These are phyloP conservation scores for Microtus richardsoni DNA, from an alignment of 2,113 vertebrate species.

Conservation along the genomic window DNA sequence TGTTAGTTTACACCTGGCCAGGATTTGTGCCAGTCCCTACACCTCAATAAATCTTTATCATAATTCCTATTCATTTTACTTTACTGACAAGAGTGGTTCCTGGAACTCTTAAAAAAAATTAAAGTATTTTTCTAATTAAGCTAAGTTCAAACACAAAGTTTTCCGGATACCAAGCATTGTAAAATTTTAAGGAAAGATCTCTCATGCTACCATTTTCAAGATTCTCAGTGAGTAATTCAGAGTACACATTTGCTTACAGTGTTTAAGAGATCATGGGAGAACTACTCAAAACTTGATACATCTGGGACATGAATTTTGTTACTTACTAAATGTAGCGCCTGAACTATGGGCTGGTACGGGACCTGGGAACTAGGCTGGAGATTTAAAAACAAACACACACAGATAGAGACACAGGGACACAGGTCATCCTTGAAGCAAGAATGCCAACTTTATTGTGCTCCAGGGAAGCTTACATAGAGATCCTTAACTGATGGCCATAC, in stretches of 20 bases:
- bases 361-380: too few relatives aligned
- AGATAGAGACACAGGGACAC: too few relatives aligned
- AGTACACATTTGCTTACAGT: not conserved
- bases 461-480: too few relatives aligned
- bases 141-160: not conserved
- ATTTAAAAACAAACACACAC: too few relatives aligned
- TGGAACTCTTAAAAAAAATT: not conserved
- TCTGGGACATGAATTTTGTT: not conserved
- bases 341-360: too few relatives aligned
- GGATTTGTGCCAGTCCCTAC: not conserved
- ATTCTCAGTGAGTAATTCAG: not conserved
- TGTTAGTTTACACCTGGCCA: not conserved
- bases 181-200: not conserved
- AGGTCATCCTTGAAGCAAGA: too few relatives aligned
- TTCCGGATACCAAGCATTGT: not conserved
- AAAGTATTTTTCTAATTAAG: not conserved
- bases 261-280: not conserved
- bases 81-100: not conserved
- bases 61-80: conserved; percentile 6
- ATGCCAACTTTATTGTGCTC: too few relatives aligned
- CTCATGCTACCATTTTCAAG: not conserved
- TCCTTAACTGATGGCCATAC: too few relatives aligned
- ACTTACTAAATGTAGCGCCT: not conserved
- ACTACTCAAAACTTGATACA: not conserved
- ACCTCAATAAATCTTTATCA: not conserved